Evolutionary conservation across 2,797 vertebrate species (phyloP).

Genomic region (Aplochiton taeniatus): DNA sequence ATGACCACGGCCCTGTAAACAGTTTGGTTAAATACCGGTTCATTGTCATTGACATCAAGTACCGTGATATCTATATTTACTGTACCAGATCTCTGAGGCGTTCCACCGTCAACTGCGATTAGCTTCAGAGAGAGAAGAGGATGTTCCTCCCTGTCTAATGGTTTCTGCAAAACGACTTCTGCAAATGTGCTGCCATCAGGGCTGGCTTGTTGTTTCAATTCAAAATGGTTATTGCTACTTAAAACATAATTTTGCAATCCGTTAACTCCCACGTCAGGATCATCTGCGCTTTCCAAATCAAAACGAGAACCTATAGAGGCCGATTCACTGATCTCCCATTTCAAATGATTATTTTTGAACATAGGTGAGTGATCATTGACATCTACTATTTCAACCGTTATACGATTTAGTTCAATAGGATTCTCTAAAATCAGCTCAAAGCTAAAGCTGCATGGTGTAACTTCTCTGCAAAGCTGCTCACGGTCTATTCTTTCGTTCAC

Average conservation of each 20-base stretch:
- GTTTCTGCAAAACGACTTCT: slow-evolving; percentile 52
- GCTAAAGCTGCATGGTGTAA: slow-evolving; percentile 53
- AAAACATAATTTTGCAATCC: slow-evolving; percentile 34
- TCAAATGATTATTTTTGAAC: slow-evolving; percentile 33
- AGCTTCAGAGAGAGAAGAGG: slow-evolving; percentile 41
- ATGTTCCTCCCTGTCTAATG: slow-evolving; percentile 48
- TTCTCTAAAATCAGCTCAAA: slow-evolving; percentile 60
- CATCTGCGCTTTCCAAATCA: slow-evolving; percentile 35
- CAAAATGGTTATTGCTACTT: slow-evolving; percentile 29
- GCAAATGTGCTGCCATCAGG: slow-evolving; percentile 42
- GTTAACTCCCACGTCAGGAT: slow-evolving; percentile 46
- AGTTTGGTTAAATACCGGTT: slow-evolving; percentile 49
- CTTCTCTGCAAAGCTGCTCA: slow-evolving; percentile 70
- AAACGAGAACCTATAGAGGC: slow-evolving; percentile 30
- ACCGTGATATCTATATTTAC: slow-evolving; percentile 50
- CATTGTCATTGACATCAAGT: slow-evolving; percentile 53
- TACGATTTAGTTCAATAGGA: slow-evolving; percentile 48
- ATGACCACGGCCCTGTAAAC: slow-evolving; percentile 34
- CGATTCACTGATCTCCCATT: slow-evolving; percentile 49
- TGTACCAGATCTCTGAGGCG: slow-evolving; percentile 48
- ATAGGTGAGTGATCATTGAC: slow-evolving; percentile 49
- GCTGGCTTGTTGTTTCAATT: slow-evolving; percentile 35
- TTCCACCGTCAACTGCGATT: slow-evolving; percentile 57
- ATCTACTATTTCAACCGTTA: slow-evolving; percentile 51
- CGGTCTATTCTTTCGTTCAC: slow-evolving; percentile 73